phyloP scores from a whole-genome alignment of 2,888 invertebrate species.

The Alloscopus bannaensis region DNA sequence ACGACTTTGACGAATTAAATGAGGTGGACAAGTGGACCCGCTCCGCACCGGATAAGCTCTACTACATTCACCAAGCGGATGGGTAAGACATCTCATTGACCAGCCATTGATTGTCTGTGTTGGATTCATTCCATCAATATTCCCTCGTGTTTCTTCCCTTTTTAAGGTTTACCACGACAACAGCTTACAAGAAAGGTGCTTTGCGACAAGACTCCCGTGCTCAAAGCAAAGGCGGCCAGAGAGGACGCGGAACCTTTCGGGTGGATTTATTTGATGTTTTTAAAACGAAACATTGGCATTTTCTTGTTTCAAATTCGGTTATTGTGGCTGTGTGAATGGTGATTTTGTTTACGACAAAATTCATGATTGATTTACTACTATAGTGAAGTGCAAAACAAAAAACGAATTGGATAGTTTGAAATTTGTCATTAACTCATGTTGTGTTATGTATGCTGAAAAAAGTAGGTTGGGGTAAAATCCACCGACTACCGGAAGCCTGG shows the following conservation, averaged over 20 bases:
- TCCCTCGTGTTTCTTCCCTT: not conserved
- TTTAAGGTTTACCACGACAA: slow-evolving; percentile 81
- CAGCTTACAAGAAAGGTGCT: slow-evolving; percentile 83
- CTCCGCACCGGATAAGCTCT: slow-evolving; percentile 93
- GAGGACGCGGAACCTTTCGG: slow-evolving; percentile 70
- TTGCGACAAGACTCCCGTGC: slow-evolving; percentile 83
- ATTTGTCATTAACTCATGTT: too few relatives aligned
- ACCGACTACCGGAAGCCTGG: too few relatives aligned
- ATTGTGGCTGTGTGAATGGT: too few relatives aligned
- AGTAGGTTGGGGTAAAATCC: too few relatives aligned
- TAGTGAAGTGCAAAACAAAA: too few relatives aligned
- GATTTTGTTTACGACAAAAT: too few relatives aligned
- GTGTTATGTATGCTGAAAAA: too few relatives aligned
- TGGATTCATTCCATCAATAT: not conserved
- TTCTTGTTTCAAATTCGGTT: too few relatives aligned
- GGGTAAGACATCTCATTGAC: slow-evolving; percentile 72
- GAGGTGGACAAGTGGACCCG: slow-evolving; percentile 83
- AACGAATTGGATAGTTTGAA: too few relatives aligned
- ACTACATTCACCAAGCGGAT: slow-evolving; percentile 82
- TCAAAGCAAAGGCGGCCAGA: slow-evolving; percentile 78
- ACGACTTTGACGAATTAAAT: slow-evolving; percentile 50
- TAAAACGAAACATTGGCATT: too few relatives aligned
- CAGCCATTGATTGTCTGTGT: not conserved
- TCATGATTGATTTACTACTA: too few relatives aligned
- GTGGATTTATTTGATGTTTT: too few relatives aligned